Evolutionary conservation across 2,888 invertebrate genomes (phyloP).

Genomic region (Apocheima hispidaria): DNA sequence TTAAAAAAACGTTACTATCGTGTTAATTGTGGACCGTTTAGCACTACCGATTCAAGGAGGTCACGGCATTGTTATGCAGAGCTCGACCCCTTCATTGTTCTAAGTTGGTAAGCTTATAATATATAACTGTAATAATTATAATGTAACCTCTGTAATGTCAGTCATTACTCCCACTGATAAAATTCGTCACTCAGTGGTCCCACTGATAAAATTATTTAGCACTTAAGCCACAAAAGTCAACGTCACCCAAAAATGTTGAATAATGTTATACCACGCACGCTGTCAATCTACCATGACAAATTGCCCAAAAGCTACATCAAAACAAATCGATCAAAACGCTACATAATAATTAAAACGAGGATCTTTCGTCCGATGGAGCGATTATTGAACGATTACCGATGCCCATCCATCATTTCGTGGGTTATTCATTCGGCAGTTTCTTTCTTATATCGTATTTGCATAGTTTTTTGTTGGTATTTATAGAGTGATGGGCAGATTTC

Average conservation of each 20-base stretch:
- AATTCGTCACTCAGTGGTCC: too few relatives aligned
- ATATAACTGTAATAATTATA: too few relatives aligned
- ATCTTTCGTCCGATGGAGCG: conserved; percentile 45
- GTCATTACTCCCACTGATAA: too few relatives aligned
- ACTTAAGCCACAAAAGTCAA: conserved; percentile 15
- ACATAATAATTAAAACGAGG: conserved; percentile 42
- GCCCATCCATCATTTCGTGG: conserved; percentile 39
- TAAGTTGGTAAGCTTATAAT: too few relatives aligned
- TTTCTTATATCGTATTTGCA: conserved; percentile 33
- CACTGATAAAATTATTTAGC: too few relatives aligned
- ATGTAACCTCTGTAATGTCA: too few relatives aligned
- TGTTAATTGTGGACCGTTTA: too few relatives aligned
- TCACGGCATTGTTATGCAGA: too few relatives aligned
- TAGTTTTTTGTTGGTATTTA: conserved; percentile 35
- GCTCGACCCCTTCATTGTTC: too few relatives aligned
- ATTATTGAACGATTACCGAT: conserved; percentile 42
- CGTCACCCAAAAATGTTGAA: conserved; percentile 26
- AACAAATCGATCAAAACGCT: conserved; percentile 43
- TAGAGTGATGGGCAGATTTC: conserved; percentile 33
- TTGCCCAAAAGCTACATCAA: conserved; percentile 26
- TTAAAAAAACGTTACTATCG: too few relatives aligned
- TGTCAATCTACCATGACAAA: conserved; percentile 32
- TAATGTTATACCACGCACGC: conserved; percentile 25
- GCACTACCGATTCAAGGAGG: too few relatives aligned
- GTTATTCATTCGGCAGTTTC: conserved; percentile 34